These are phyloP conservation scores for Antennarius striatus DNA, from an alignment of 2,113 vertebrate genomes.

Conservation along the genomic window DNA sequence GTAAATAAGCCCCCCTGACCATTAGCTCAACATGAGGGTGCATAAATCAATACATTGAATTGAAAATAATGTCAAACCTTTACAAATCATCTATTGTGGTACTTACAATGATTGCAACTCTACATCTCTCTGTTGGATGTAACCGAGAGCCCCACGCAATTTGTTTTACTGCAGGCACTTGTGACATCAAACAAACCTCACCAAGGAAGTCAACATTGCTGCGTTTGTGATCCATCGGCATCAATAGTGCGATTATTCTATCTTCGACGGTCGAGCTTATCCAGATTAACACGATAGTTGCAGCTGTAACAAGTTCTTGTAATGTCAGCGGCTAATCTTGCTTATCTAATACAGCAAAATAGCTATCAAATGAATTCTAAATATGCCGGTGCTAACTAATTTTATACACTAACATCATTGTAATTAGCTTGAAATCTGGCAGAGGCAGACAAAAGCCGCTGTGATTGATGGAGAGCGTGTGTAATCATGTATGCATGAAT, in stretches of 20 bases:
- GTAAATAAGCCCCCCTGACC: background rate
- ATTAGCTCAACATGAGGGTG: background rate
- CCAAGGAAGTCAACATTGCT: too few relatives aligned
- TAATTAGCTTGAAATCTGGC: background rate
- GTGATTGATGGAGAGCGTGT: background rate
- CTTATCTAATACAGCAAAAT: background rate
- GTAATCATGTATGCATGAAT: background rate
- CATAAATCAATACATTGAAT: too few relatives aligned
- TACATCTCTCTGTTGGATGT: background rate
- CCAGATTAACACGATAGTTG: constrained; percentile 3
- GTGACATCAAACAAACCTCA: too few relatives aligned
- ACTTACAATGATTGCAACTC: background rate
- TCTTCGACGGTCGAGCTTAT: background rate
- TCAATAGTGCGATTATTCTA: constrained; percentile 16
- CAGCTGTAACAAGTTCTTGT: background rate
- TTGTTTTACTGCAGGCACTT: too few relatives aligned
- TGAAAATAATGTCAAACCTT: background rate
- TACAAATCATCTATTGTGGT: background rate
- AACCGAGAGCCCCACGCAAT: too few relatives aligned
- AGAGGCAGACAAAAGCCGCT: background rate
- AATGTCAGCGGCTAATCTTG: constrained; percentile 2
- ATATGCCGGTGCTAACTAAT: background rate
- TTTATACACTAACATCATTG: background rate
- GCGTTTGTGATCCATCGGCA: background rate
- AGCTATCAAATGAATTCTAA: background rate